Percentiles rank a stretch among this genome's conserved stretches.
Evolutionary conservation across 2,888 invertebrate species (phyloP).

Genomic region (Vanessa cardui): DNA sequence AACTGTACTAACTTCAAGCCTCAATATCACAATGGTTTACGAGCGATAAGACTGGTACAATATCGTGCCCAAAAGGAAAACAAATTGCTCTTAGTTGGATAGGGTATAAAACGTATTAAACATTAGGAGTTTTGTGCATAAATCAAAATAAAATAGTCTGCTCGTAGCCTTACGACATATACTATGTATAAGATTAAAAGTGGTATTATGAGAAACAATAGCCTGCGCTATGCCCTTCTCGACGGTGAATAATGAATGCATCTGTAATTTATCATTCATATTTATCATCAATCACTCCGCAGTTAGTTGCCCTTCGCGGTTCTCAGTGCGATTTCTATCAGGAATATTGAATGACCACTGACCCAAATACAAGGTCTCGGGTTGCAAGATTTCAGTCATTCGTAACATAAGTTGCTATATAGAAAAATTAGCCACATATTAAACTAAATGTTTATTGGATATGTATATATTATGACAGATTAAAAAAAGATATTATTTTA

Average conservation of each 20-base stretch:
- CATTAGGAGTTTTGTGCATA: too few species aligned
- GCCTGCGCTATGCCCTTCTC: constrained; percentile 24
- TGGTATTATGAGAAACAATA: constrained; percentile 25
- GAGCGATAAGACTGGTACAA: too few species aligned
- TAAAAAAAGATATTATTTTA: not conserved
- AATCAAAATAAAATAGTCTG: too few species aligned
- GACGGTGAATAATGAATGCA: constrained; percentile 32
- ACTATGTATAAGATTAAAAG: constrained; percentile 1
- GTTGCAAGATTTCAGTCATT: constrained; percentile 17
- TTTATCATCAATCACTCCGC: constrained; percentile 31
- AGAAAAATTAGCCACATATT: not conserved
- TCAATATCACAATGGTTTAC: too few species aligned
- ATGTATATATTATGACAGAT: too few species aligned
- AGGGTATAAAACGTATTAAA: too few species aligned
- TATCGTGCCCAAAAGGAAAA: too few species aligned
- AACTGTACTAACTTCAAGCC: too few species aligned
- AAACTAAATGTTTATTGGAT: not conserved
- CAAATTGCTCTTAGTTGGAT: too few species aligned
- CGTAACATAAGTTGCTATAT: not conserved
- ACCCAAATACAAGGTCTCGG: constrained; percentile 40
- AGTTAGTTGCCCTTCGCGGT: constrained; percentile 29
- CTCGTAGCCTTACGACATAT: too few species aligned
- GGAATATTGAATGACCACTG: constrained; percentile 39
- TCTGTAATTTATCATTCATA: constrained; percentile 31
- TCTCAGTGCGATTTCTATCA: constrained; percentile 39